Evolutionary conservation across 2,797 vertebrate genomes (phyloP), one percentile per base, ranked within the genome.

Genomic region (Clangula hyemalis): DNA sequence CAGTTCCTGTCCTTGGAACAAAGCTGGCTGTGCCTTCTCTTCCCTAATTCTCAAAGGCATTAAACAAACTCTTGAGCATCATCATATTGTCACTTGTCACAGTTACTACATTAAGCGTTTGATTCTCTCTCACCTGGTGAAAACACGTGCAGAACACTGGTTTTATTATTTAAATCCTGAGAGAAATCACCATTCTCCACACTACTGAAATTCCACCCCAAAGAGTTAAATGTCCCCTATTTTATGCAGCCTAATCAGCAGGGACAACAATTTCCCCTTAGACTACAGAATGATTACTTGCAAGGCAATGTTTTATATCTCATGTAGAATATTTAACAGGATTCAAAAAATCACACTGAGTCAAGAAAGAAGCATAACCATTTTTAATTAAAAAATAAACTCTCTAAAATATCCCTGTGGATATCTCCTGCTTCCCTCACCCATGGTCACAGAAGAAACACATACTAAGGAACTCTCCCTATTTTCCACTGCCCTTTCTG

Each of bases 371-470:
- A 43, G 3, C 30, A 68, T 36, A 89, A 14, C 8, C 58, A 56
- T 51, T 77, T 86, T 94, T 84, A 83, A 89, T 61, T 60, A 53
- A 87, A 85, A 91, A 90, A 60, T n/a, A 77, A 94, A 72, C 16
- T 72, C 47, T 34, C 49, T 61, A 38, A 84, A 78, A 81, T 15
- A 75, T 34, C 77, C 57, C 28, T 10, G 8, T 13, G 32, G 49
- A 24, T 71, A 57, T 38, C 34, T 70, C 27, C 69, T 60, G 22
- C 51, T 81, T 68, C 43, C 36, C n/a, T 72, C 36, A 61, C 20
- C 53, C 60, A 8, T 11, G 24, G 73, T 68, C 62, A 58, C 49
- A 89, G 57, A 71, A 76, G 12, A 64, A 84, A 34, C 16, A 43
- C 1, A 5, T 28, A 14, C 11, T 13, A 70, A 58, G 17, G 49